Percentiles rank a stretch among this genome's conserved stretches.
Evolutionary conservation across 2,888 invertebrate species (phyloP).

Genomic region (Iselma pallidipennis): DNA sequence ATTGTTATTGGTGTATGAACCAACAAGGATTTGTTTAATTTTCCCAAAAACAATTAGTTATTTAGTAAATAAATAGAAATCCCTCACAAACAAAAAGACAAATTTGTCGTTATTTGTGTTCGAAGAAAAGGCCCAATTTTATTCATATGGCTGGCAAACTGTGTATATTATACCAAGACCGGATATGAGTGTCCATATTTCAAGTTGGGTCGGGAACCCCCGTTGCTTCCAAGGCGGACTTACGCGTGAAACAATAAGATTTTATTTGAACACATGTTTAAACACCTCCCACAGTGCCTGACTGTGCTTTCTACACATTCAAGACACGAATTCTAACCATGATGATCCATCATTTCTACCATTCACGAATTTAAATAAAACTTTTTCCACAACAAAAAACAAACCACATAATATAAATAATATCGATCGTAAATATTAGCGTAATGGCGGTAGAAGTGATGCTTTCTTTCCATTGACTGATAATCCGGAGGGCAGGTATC

Average conservation of each 20-base stretch:
- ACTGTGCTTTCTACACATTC: background rate
- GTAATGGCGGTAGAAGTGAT: background rate
- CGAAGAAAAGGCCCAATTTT: background rate
- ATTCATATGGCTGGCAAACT: background rate
- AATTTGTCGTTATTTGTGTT: background rate
- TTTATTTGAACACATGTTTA: conserved; percentile 52
- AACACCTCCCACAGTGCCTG: conserved; percentile 42
- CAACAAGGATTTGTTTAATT: background rate
- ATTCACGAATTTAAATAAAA: background rate
- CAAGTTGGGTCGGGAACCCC: conserved; percentile 36
- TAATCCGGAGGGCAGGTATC: background rate
- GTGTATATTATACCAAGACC: conserved; percentile 21
- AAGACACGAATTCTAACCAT: background rate
- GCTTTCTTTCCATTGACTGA: background rate
- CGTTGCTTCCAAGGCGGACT: conserved; percentile 42
- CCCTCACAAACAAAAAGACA: background rate
- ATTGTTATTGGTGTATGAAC: background rate
- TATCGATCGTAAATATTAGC: background rate
- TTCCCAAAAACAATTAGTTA: background rate
- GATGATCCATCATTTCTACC: background rate
- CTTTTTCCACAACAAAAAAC: background rate
- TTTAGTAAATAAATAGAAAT: background rate
- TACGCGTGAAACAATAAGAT: conserved; percentile 50
- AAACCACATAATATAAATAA: background rate
- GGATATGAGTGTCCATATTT: conserved; percentile 46